Evolutionary conservation across 2,113 vertebrate species (phyloP), one percentile per base, ranked within the genome.

Genomic region (Mormyrus lacerda): DNA sequence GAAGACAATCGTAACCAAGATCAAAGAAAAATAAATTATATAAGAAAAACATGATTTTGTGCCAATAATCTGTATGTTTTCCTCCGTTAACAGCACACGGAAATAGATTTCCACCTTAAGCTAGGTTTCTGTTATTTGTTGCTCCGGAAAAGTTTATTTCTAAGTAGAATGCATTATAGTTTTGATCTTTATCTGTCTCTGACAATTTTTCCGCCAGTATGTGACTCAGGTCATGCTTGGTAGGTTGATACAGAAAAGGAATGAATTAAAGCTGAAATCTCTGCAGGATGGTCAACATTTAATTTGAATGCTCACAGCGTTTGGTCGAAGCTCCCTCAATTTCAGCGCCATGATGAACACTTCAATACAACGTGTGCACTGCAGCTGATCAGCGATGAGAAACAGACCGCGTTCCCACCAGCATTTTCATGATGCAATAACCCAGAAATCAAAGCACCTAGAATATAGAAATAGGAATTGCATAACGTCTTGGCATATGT

Each of bases 371-470:
- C 24, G 11, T 88, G 44, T 73, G 61, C 15, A 8, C 47, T 50
- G n/a, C 61, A 13, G 87, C 65, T 76, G 58, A 47, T 76, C 27
- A 35, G 73, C 15, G 31, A 7, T 50, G n/a, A 69, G 13, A 55
- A 53, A 84, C 50, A 8, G 31, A 55, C 24, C 47, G 53, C 73
- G 50, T 82, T 82, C 88, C 88, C 69, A 39, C 48, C 53, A 83
- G 73, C 50, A 19, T 24, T 82, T 39, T 82, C 73, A 51, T 89
- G 73, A 83, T 89, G 69, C 48, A 82, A 82, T 89, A 89, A 19
- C 45, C 73, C 21, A 65, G 35, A 73, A 82, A 73, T 50, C 21
- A 76, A 89, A 50, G 13, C 45, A 79, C 55, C 47, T 76, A 55
- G 51, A 44, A 83, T 89, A 44, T 42, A 53, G 27, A 5, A 82